These are phyloP conservation scores for Lathamus discolor DNA, from an alignment of 2,113 vertebrate genomes.

Conservation along the genomic window DNA sequence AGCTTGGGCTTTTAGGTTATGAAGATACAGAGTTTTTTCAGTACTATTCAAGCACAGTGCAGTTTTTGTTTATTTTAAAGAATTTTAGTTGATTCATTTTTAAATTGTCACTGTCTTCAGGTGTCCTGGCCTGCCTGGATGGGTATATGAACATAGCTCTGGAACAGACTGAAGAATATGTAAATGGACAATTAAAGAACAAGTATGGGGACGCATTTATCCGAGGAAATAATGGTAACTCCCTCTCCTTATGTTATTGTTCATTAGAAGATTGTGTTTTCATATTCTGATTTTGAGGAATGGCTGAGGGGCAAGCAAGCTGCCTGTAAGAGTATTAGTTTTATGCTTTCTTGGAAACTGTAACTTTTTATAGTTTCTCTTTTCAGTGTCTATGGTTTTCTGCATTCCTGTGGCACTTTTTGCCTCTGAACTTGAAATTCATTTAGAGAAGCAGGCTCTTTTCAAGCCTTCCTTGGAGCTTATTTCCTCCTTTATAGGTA, in stretches of 20 bases:
- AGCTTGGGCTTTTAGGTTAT: neutral
- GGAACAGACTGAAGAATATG: slow-evolving; percentile 98
- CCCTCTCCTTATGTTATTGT: neutral
- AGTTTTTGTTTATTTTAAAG: neutral
- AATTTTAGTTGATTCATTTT: neutral
- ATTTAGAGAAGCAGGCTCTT: neutral
- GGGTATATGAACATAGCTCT: slow-evolving; percentile 99
- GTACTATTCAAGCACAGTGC: neutral
- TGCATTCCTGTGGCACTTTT: neutral
- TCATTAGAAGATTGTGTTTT: neutral
- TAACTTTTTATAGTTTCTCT: neutral
- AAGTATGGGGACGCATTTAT: slow-evolving; percentile 99
- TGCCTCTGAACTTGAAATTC: neutral
- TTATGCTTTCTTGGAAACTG: neutral
- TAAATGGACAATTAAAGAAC: slow-evolving; percentile 98
- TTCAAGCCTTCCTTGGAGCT: neutral
- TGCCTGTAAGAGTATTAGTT: neutral
- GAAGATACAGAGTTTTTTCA: neutral
- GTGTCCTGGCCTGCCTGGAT: slow-evolving; percentile 96
- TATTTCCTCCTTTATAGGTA: neutral
- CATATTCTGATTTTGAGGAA: neutral
- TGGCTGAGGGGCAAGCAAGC: neutral
- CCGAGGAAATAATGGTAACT: slow-evolving; percentile 95
- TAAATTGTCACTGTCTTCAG: slow-evolving; percentile 65
- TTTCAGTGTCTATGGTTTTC: neutral